Evolutionary conservation across 2,888 invertebrate genomes (phyloP).

Genomic region (Gnatocerus cornutus): DNA sequence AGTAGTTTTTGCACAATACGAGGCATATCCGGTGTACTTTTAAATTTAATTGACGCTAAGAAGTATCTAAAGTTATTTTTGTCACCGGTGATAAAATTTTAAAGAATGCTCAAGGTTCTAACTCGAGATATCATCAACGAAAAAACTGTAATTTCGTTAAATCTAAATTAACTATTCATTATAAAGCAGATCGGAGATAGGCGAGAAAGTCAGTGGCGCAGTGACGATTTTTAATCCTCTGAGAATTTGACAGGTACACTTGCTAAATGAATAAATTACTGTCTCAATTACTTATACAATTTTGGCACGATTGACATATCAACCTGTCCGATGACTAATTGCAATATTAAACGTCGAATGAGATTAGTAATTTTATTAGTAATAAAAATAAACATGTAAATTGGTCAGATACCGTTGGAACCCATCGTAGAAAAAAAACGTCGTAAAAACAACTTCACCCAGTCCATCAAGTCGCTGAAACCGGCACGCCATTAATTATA

Average conservation of each 20-base stretch:
- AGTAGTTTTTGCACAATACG: constrained; percentile 10
- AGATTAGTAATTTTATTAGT: constrained; percentile 33
- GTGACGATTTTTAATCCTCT: too few relatives aligned
- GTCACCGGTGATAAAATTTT: constrained; percentile 16
- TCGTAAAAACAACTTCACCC: constrained; percentile 3
- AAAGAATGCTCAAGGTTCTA: constrained; percentile 11
- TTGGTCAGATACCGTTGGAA: constrained; percentile 5
- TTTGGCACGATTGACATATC: constrained; percentile 21
- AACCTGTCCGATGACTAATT: constrained; percentile 23
- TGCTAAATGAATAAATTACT: background rate
- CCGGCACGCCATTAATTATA: constrained; percentile 39
- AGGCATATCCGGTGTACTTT: constrained; percentile 1
- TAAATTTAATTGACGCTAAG: too few relatives aligned
- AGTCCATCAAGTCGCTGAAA: constrained; percentile 18
- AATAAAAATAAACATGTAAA: constrained; percentile 33
- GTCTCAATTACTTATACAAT: constrained; percentile 2
- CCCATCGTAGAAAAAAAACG: constrained; percentile 3
- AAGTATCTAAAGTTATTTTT: too few relatives aligned
- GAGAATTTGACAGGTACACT: too few relatives aligned
- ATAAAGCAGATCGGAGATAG: constrained; percentile 1
- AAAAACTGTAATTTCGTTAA: constrained; percentile 2
- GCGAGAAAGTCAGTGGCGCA: background rate
- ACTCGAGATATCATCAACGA: constrained; percentile 2
- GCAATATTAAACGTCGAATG: constrained; percentile 15
- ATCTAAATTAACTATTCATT: constrained; percentile 12